Base-by-base conservation (phyloP, 2,113 vertebrate genomes). In the Trochalopteron elliotii region DNA sequence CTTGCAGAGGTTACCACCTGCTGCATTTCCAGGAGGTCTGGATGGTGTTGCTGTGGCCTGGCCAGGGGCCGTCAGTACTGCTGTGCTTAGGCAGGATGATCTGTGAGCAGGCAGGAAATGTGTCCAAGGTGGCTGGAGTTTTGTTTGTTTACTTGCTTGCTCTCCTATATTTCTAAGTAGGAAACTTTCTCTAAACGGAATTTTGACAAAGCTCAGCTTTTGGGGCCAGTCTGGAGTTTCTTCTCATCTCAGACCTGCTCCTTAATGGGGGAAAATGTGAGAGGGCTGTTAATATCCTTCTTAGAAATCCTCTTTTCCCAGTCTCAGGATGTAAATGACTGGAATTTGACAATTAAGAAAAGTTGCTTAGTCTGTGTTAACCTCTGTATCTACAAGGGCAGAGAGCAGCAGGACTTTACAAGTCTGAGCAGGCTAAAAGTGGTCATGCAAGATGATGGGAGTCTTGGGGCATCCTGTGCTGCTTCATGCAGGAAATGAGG, bases 401-500 rank as follows among this genome's bases (percentile, higher is more conserved):
- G 74, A 65, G 81, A 85, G 70, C 94, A 96, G 78, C 87, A 94
- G 84, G 70, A 72, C 88, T 96, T 85, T 28, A 25, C 68, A 59
- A 75, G 56, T 75, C 71, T 86, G 75, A 96, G 87, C 1, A 10
- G 6, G 6, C 75, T 80, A 30, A 53, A 83, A 70, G 94, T 96
- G 85, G 20, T 77, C 79, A 92, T 83, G 93, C 64, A n/a, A 95
- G 93, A 10, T 75, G 71, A 97, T 90, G 85, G 27, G 90, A 55
- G 85, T 90, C 94, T 87, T 70, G 91, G 82, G 95, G 84, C 5
- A 0, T 50, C 94, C 89, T 93, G 87, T 93, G 93, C 63, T 2
- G 31, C 71, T 52, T 93, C 95, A 96, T 90, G 96, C 95, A 69
- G 82, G 82, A 96, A 96, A 96, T 96, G 80, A 90, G 49, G 90